Percentiles rank a stretch among this genome's conserved stretches.
phyloP scores from a whole-genome alignment of 2,113 vertebrate species.

The Gopherus flavomarginatus region DNA sequence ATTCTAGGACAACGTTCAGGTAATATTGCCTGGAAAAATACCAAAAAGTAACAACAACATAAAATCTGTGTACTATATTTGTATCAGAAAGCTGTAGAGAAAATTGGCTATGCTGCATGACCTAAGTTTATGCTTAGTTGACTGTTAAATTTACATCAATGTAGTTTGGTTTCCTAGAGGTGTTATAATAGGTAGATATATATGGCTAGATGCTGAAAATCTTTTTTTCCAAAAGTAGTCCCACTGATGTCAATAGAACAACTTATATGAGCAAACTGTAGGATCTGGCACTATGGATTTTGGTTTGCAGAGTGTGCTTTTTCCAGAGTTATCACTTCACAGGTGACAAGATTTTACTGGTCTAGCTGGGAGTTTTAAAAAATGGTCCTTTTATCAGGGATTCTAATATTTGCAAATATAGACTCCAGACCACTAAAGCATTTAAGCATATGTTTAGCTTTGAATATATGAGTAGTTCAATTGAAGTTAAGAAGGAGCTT shows the following conservation, averaged over 20 bases:
- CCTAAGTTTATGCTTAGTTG: background rate
- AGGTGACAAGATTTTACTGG: background rate
- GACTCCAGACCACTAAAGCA: too few relatives aligned
- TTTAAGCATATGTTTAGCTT: background rate
- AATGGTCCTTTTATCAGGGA: accelerated
- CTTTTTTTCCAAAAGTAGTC: background rate
- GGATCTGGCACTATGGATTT: background rate
- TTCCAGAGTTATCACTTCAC: background rate
- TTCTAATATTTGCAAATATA: background rate
- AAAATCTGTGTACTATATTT: background rate
- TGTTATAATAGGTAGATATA: background rate
- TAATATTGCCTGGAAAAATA: background rate
- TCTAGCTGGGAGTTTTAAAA: background rate
- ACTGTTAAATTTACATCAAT: too few relatives aligned
- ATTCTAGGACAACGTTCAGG: background rate
- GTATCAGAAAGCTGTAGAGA: background rate
- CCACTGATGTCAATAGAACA: background rate
- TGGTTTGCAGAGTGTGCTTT: background rate
- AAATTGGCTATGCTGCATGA: background rate
- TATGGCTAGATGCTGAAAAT: background rate
- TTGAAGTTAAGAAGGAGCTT: background rate
- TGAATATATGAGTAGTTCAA: background rate
- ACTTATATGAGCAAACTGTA: background rate
- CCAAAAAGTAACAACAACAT: background rate
- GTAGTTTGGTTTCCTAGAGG: too few relatives aligned